Conservation (phyloP, 2,888 invertebrate genomes). For the Tinea semifulvella region DNA sequence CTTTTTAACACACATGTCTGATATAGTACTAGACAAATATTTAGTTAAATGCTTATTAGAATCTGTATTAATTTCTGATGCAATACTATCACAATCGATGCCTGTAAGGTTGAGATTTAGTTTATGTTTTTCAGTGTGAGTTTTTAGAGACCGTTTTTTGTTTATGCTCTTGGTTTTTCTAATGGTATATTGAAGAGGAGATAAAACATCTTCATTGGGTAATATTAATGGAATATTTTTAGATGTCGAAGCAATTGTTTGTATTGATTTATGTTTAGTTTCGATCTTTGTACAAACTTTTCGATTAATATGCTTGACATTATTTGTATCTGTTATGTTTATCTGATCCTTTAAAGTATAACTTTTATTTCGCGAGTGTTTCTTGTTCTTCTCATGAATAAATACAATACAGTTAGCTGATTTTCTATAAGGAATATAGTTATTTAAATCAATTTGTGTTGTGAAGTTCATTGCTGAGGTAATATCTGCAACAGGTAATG, state of each 20-base stretch:
- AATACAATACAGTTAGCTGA: conserved; percentile 42
- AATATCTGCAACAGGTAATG: background rate
- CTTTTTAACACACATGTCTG: conserved; percentile 1
- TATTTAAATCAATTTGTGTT: conserved; percentile 34
- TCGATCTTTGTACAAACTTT: conserved; percentile 4
- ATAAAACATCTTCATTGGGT: conserved; percentile 29
- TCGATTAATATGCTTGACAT: background rate
- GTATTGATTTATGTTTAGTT: conserved; percentile 18
- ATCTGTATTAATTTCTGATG: background rate
- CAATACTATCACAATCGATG: background rate
- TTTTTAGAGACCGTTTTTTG: conserved; percentile 20
- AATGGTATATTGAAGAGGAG: conserved; percentile 40
- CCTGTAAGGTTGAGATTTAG: conserved; percentile 24
- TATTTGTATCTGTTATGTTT: background rate
- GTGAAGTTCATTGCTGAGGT: background rate
- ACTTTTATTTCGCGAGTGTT: background rate
- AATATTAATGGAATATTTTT: conserved; percentile 43
- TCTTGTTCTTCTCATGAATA: conserved; percentile 36
- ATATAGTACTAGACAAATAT: background rate
- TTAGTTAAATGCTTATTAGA: background rate
- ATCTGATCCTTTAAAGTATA: background rate
- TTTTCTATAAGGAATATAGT: conserved; percentile 38
- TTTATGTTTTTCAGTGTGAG: conserved; percentile 24
- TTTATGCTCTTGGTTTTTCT: conserved; percentile 34
- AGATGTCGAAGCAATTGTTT: conserved; percentile 18